Evolutionary conservation across 2,797 vertebrate species (phyloP), one percentile per base, ranked within the genome.

Genomic region (Moxostoma hubbsi): DNA sequence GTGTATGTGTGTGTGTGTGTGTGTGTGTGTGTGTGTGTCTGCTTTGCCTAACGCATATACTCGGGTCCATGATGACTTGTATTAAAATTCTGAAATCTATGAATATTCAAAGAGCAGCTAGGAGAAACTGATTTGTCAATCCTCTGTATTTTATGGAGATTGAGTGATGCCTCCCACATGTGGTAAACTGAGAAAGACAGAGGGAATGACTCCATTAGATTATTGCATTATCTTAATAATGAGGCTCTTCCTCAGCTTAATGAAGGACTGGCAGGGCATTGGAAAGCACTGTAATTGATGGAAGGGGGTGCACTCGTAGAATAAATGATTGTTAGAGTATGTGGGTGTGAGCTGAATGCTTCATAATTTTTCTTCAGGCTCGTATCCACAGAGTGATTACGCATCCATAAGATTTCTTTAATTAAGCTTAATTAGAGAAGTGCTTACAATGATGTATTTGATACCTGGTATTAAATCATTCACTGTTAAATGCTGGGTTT

Each of bases 381-480:
- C 76, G 72, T 69, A 87, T 89, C 77, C 61, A 74, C 67, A 13
- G 79, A 82, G 91, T 92, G 93, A 92, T 94, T 95, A 94, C 77
- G 82, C 94, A 94, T 94, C 94, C 95, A 95, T 97, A 96, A 96
- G 93, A 94, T 93, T 92, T 94, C 96, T 96, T 96, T 96, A 97
- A 98, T 98, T 95, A 96, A 95, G 94, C 93, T 91, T 96, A 97
- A 98, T 97, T 96, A 97, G 94, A 95, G 94, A 95, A 93, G 95
- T 92, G 95, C 96, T 97, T 96, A 97, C 95, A 95, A 95, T 95
- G 95, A 97, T 95, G 94, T 93, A 94, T 94, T 95, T 94, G 95
- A 97, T 97, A 97, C 95, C 94, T 96, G 93, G 93, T 92, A 96
- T 97, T 96, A 96, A 96, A 96, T 96, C 96, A 95, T 93, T 93